A percentile compares a stretch with the other conserved stretches of the same genome.
Conservation (phyloP, 2,888 invertebrate genomes). For the Xanthia togata region DNA sequence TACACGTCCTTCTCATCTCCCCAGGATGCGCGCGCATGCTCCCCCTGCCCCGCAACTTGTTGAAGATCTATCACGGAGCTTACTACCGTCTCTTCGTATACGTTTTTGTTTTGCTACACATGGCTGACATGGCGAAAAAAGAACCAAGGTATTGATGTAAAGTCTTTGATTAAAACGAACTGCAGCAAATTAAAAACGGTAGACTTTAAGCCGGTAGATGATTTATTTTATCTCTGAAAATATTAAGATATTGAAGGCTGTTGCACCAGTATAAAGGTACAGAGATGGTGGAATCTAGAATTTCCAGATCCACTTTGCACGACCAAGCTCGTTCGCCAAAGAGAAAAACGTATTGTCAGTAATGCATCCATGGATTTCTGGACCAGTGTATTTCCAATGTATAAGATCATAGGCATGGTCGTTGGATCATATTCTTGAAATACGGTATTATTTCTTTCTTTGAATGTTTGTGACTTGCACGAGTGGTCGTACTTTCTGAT, state of each 20-base stretch:
- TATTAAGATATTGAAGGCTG: neutral
- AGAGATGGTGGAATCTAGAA: neutral
- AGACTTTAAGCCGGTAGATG: too few relatives aligned
- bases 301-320: neutral
- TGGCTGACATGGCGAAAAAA: slow-evolving; percentile 3
- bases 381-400: neutral
- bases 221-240: neutral
- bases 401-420: neutral
- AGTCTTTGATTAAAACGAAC: neutral
- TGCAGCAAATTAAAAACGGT: neutral
- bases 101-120: slow-evolving; percentile 46
- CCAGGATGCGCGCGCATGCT: slow-evolving; percentile 75
- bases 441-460: neutral
- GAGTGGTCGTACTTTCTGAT: slow-evolving; percentile 10
- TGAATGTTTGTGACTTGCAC: neutral
- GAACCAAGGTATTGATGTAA: neutral
- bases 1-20: slow-evolving; percentile 42
- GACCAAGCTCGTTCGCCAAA: neutral
- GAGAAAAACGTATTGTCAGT: neutral
- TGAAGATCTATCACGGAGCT: slow-evolving; percentile 59
- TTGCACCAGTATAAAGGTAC: neutral
- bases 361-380: neutral
- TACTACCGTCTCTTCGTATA: slow-evolving; percentile 21
- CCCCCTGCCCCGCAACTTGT: slow-evolving; percentile 72
- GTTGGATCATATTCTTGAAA: slow-evolving; percentile 4